Evolutionary conservation across 2,888 invertebrate species (phyloP), one percentile per base, ranked within the genome.

Genomic region (Lochmaea crataegi): DNA sequence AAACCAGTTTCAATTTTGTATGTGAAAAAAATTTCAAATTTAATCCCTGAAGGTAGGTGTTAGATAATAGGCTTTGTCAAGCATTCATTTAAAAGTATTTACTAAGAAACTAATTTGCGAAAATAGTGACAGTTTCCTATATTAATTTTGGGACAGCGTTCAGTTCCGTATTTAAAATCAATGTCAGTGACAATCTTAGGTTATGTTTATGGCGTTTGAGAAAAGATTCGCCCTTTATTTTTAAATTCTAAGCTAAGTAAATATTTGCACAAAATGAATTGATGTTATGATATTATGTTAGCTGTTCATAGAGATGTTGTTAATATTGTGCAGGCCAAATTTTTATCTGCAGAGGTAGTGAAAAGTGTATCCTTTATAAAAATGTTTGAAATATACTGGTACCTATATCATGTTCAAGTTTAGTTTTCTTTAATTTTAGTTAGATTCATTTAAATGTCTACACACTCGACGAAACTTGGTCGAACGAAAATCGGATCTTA

Each of bases 261-360:
- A 72, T 60, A 73, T 65, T 71, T 71, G 51, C 14, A 32, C 60
- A 73, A 71, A 58, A 75, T 75, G 75, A 68, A 71, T 71, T 73
- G 58, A 73, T 73, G 68, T 32, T 45, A 56, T 32, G 12, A 22
- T 65, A 75, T 73, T 75, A 85, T 85, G 85, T 80, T 83, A 81
- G 77, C 82, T 74, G 80, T 80, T 76, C 80, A 85, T 75, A 82
- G 83, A 78, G 85, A 86, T 83, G 85, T 85, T 71, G 78, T 85
- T 75, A 85, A 88, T 71, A 88, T 90, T 79, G 88, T 91, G 68
- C 90, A 90, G 84, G 88, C 89, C 65, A 90, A 90, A 83, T 89
- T 90, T 81, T 87, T 88, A 72, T 87, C 88, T 61, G 88, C 88
- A n/a, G 90, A 90, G 83, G 85, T 87, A 77, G 89, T 90, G 56